Conservation (phyloP, 2,888 invertebrate species). For the Cyaniris semiargus region DNA sequence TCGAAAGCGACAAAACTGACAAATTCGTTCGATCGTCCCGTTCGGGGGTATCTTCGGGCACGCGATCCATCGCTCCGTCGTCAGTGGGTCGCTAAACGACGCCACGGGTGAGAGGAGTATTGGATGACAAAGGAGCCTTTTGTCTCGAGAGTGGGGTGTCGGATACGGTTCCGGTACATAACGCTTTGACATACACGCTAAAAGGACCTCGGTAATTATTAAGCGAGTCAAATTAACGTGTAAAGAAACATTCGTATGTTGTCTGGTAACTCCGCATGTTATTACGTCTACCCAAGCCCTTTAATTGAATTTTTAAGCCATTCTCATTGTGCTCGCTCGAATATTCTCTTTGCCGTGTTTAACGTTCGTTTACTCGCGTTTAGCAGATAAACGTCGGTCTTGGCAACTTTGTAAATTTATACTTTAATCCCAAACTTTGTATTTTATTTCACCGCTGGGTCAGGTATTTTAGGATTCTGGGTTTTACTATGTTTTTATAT, state of each 20-base stretch:
- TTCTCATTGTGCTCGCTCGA: not conserved
- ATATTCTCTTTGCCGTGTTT: slow-evolving; percentile 18
- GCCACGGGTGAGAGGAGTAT: not conserved
- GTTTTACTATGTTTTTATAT: not conserved
- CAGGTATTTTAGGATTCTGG: slow-evolving; percentile 4
- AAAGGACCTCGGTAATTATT: slow-evolving; percentile 64
- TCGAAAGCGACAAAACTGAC: slow-evolving; percentile 64
- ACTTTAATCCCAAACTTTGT: slow-evolving; percentile 3
- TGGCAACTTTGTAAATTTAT: slow-evolving; percentile 27
- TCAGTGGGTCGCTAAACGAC: not conserved
- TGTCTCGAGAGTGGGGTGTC: not conserved
- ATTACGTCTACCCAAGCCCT: slow-evolving; percentile 15
- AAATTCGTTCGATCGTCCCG: slow-evolving; percentile 53
- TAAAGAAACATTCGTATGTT: slow-evolving; percentile 35
- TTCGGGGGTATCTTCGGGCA: not conserved
- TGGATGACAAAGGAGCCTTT: slow-evolving; percentile 13
- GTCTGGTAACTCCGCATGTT: slow-evolving; percentile 10
- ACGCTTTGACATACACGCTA: slow-evolving; percentile 62
- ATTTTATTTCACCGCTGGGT: not conserved
- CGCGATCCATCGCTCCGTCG: slow-evolving; percentile 7
- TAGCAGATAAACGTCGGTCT: slow-evolving; percentile 12
- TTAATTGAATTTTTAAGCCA: slow-evolving; percentile 21
- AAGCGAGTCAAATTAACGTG: slow-evolving; percentile 59
- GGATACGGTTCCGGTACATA: slow-evolving; percentile 40
- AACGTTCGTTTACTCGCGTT: not conserved